Evolutionary conservation across 1,140 invertebrate genomes (phyloP), one percentile per base, ranked within the genome.

Genomic region (Dermatophagoides farinae): DNA sequence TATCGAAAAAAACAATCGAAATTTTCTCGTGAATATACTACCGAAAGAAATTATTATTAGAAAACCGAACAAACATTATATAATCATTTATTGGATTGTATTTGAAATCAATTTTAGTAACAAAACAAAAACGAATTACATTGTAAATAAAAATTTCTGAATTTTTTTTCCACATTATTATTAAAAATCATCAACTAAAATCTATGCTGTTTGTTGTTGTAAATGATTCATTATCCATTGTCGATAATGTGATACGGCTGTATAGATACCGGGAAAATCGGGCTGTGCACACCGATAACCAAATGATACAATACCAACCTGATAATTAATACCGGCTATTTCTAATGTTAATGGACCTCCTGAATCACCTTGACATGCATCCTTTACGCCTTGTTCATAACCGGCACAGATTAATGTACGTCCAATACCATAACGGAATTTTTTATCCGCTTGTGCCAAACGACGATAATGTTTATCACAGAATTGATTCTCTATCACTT

Each of bases 291-390:
- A 91, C 69, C 88, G 86, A 71, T 89, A 89, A 6, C 88, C 88
- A 71, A 89, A 92, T 0, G 85, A 88, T 0, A 91, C 88, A 40
- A 90, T 76, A 1, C 86, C 87, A 18, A 88, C 74, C 4, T 77
- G 76, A 0, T 80, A 76, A 84, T 85, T 89, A 41, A 80, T 77
- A 0, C 80, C 79, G 1, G 66, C 65, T 23, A 82, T 79, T 49
- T 79, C 74, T 62, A 79, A 76, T 83, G 89, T 87, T 22, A 91
- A 70, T 0, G 88, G 88, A 0, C 87, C 87, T 5, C 88, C 86
- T 72, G 80, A 81, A 69, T 82, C 70, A 20, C 70, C 68, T 67
- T 83, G 82, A 69, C 84, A 86, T 0, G 82, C 80, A 70, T 85
- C 83, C 65, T 82, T 83, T 55, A 74, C 75, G 22, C 86, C 86